phyloP scores from a whole-genome alignment of 2,797 vertebrate genomes.

The Intellagama lesueurii region DNA sequence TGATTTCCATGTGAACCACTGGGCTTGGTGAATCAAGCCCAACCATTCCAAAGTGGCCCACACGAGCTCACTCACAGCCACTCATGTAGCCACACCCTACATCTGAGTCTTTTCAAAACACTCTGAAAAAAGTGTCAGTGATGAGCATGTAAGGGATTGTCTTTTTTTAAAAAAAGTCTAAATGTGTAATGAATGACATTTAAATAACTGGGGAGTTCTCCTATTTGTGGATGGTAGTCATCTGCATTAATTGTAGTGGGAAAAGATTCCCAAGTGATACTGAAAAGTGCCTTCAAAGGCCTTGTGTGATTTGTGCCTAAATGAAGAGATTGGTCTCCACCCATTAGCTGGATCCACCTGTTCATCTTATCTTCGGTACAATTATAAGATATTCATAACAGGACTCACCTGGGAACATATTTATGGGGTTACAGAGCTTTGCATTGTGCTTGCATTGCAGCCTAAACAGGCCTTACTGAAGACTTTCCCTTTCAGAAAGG shows the following conservation, averaged over 20 bases:
- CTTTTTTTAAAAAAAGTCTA: too few species aligned
- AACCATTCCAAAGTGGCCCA: too few species aligned
- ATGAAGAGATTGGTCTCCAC: background rate
- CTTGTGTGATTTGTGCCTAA: background rate
- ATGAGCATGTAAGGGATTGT: too few species aligned
- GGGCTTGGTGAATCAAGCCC: too few species aligned
- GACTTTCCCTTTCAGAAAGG: constrained; percentile 21
- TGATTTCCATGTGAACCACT: too few species aligned
- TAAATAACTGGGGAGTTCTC: background rate
- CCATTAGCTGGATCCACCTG: background rate
- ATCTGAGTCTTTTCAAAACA: too few species aligned
- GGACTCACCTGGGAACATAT: background rate
- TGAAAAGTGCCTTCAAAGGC: constrained; percentile 1
- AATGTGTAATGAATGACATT: background rate
- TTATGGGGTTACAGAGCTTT: background rate
- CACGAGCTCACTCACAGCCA: too few species aligned
- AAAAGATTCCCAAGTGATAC: background rate
- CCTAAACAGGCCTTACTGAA: background rate
- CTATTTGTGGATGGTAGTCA: background rate
- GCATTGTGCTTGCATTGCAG: background rate
- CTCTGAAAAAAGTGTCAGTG: too few species aligned
- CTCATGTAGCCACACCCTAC: too few species aligned
- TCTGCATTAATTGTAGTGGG: background rate
- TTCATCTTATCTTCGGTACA: background rate
- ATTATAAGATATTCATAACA: background rate